Evolutionary conservation across 2,113 vertebrate genomes (phyloP), one percentile per base, ranked within the genome.

Genomic region (Hyla sarda): DNA sequence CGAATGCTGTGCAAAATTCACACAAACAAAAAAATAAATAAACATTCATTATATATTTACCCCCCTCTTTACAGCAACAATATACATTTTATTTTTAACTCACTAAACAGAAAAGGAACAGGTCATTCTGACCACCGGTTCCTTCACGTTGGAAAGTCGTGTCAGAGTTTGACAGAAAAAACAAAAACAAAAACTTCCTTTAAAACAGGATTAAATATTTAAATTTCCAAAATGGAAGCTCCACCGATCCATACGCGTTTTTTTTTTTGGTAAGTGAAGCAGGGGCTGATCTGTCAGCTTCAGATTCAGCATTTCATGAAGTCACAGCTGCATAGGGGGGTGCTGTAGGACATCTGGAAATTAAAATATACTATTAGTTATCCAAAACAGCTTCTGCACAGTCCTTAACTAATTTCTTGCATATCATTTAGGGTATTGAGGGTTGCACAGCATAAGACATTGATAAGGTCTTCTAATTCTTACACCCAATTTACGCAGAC

Each of bases 171-270:
- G 32, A 81, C 32, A 1, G 74, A 73, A 74, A 8, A 74, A 86
- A n/a, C n/a, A 73, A 41, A 9, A 56, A 76, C 19, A 11, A 82
- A 86, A 81, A 86, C 13, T 71, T 86, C 85, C 85, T 86, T 82
- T 86, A 86, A 86, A 86, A 86, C 85, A 86, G 85, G 85, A 86
- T 73, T 86, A 86, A 80, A 86, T 82, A 86, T 86, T 73, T 80
- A 58, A 80, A 47, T 80, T 82, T 72, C 37, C 48, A 71, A 41
- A 45, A 52, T 32, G 25, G 77, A 71, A 86, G 71, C 67, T 82
- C 52, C 77, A 73, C 37, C 5, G 30, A 30, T 73, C 69, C 75
- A 75, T 19, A 30, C 1, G 25, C 58, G n/a, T n/a, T n/a, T n/a
- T n/a, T n/a, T 17, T 56, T 50, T 58, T 21, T 62, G 77, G 78